Evolutionary conservation across 2,888 invertebrate species (phyloP).

Genomic region (Macrophya alboannulata): DNA sequence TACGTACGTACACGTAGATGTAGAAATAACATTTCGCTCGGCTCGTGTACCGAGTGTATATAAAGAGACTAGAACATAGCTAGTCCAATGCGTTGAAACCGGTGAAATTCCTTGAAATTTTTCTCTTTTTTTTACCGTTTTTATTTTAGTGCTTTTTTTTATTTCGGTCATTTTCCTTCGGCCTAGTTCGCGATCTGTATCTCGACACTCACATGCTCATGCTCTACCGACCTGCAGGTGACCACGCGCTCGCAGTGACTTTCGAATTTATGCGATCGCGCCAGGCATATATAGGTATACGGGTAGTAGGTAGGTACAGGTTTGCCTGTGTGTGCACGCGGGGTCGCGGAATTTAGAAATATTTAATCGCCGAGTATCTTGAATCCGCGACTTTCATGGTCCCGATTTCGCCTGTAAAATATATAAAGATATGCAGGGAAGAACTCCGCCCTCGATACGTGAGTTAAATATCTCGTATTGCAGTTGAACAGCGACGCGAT

Average conservation of each 20-base stretch:
- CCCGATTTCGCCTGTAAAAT: slow-evolving; percentile 28
- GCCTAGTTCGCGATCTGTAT: slow-evolving; percentile 28
- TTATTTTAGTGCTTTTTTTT: neutral
- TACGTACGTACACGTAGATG: neutral
- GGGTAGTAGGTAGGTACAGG: neutral
- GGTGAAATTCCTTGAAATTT: slow-evolving; percentile 5
- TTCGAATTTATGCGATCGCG: slow-evolving; percentile 39
- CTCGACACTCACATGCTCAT: neutral
- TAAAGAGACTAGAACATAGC: neutral
- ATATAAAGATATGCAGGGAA: neutral
- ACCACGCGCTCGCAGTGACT: slow-evolving; percentile 30
- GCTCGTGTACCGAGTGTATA: neutral
- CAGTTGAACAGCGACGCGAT: neutral
- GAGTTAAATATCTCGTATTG: neutral
- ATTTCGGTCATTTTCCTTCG: slow-evolving; percentile 8
- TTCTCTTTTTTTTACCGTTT: neutral
- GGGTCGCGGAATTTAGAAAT: slow-evolving; percentile 44
- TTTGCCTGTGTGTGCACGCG: neutral
- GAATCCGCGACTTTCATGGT: slow-evolving; percentile 27
- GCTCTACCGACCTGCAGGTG: slow-evolving; percentile 24
- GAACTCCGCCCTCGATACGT: slow-evolving; percentile 46
- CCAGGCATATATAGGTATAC: neutral
- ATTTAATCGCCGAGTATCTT: neutral
- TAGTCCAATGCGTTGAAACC: neutral
- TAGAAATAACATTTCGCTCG: neutral